Conservation (phyloP, 2,888 invertebrate genomes). For the Mongoloraphidia duomilia region DNA sequence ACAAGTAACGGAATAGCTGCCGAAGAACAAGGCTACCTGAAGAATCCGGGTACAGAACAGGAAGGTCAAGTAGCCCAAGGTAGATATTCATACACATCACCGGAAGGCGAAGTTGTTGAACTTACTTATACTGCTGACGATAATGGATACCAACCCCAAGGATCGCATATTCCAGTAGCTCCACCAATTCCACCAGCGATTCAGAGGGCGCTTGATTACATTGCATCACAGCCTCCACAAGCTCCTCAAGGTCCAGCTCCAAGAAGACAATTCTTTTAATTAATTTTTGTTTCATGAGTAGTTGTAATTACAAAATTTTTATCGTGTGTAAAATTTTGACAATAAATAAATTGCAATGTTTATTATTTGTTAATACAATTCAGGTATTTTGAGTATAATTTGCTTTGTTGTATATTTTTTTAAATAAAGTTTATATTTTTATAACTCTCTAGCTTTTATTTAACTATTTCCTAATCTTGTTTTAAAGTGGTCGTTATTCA, state of each 20-base stretch:
- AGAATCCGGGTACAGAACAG: conserved; percentile 35
- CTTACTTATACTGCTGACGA: conserved; percentile 35
- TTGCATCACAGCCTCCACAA: conserved; percentile 20
- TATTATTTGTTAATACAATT: too few species aligned
- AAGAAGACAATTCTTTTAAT: too few species aligned
- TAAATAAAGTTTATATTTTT: too few species aligned
- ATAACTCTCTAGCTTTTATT: too few species aligned
- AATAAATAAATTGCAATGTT: too few species aligned
- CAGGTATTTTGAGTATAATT: too few species aligned
- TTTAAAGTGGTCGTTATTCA: too few species aligned
- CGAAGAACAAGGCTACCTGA: conserved; percentile 41
- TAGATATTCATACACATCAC: conserved; percentile 7
- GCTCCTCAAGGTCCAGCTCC: not conserved
- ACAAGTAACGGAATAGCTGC: conserved; percentile 43
- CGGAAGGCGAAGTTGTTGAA: conserved; percentile 7
- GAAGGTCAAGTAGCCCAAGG: conserved; percentile 37
- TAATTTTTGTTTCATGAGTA: too few species aligned
- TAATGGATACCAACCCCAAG: conserved; percentile 30
- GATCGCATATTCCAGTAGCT: conserved; percentile 33
- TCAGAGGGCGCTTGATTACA: conserved; percentile 30
- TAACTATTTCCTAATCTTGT: too few species aligned
- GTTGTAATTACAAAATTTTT: too few species aligned
- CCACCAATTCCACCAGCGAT: conserved; percentile 34
- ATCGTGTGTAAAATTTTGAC: too few species aligned
- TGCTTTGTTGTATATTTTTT: too few species aligned